Conservation (phyloP, 2,797 vertebrate genomes). For the Alfaro cultratus region DNA sequence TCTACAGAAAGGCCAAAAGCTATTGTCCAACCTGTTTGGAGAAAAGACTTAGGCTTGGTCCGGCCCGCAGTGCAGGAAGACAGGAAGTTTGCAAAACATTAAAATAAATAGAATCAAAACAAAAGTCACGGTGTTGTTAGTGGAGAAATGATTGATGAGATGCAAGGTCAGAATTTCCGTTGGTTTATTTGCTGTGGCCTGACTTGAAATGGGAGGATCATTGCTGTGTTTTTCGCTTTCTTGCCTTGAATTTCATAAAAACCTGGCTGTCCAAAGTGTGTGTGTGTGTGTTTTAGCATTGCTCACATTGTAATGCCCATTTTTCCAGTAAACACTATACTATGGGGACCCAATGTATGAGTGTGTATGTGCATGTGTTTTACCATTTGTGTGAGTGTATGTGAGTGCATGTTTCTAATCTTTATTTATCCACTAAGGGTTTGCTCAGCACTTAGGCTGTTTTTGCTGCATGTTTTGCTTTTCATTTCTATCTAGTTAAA, state of each 20-base stretch:
- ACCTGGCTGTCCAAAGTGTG: constrained; percentile 31
- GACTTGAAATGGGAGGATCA: constrained; percentile 48
- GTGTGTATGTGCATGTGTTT: neutral
- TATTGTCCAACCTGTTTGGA: constrained; percentile 61
- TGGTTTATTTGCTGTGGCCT: constrained; percentile 42
- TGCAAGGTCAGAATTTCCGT: constrained; percentile 54
- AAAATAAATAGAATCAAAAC: constrained; percentile 45
- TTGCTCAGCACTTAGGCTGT: constrained; percentile 57
- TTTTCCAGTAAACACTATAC: no score
- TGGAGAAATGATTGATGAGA: constrained; percentile 64
- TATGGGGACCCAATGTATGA: neutral
- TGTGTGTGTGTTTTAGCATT: constrained; percentile 1
- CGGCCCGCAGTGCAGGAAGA: constrained; percentile 36
- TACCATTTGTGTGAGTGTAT: neutral
- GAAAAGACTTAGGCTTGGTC: constrained; percentile 59
- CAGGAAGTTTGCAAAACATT: constrained; percentile 40
- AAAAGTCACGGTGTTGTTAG: constrained; percentile 37
- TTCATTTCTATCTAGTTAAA: constrained; percentile 45
- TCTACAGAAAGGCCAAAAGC: constrained; percentile 41
- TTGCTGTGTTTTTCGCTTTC: constrained; percentile 34
- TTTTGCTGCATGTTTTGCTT: constrained; percentile 27
- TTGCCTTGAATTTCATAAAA: constrained; percentile 49
- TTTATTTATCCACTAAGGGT: constrained; percentile 64
- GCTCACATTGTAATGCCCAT: neutral
- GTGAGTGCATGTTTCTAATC: constrained; percentile 52